Conservation (phyloP, 1,140 invertebrate species). For the Asbolus verrucosus region DNA sequence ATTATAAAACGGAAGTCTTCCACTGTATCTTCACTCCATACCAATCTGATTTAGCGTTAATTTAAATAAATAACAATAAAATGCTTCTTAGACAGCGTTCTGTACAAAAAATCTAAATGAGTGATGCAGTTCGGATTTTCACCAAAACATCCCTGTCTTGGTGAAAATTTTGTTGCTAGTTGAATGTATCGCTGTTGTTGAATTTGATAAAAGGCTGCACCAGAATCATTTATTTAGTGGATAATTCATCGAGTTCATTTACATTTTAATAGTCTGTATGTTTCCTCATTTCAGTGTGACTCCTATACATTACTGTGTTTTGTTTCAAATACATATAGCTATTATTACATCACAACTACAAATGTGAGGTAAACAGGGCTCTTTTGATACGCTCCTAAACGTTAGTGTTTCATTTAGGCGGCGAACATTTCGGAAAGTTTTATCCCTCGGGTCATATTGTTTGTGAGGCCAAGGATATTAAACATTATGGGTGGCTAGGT, state of each 20-base stretch:
- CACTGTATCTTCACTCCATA: too few relatives aligned
- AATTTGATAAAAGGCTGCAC: conserved; percentile 17
- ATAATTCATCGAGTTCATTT: conserved; percentile 33
- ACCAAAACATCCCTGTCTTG: too few relatives aligned
- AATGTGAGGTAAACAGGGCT: conserved; percentile 15
- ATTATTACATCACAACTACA: conserved; percentile 23
- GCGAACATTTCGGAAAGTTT: conserved; percentile 26
- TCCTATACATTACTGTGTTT: conserved; percentile 24
- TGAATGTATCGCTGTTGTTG: conserved; percentile 22
- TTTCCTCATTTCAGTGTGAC: conserved; percentile 15
- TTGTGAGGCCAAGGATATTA: conserved; percentile 22
- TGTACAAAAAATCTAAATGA: neutral
- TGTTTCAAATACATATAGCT: conserved; percentile 17
- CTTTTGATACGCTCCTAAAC: conserved; percentile 19
- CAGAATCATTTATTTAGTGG: conserved; percentile 30
- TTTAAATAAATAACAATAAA: too few relatives aligned
- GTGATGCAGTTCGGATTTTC: too few relatives aligned
- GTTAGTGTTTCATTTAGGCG: conserved; percentile 12
- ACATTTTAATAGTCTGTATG: conserved; percentile 26
- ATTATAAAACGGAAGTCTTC: too few relatives aligned
- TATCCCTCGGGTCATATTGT: conserved; percentile 32
- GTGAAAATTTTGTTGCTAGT: conserved; percentile 15
- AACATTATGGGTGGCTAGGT: conserved; percentile 17
- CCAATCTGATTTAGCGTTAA: too few relatives aligned
- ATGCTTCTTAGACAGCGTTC: too few relatives aligned